phyloP scores from a whole-genome alignment of 1,140 invertebrate species.

The Drosophila serrata region DNA sequence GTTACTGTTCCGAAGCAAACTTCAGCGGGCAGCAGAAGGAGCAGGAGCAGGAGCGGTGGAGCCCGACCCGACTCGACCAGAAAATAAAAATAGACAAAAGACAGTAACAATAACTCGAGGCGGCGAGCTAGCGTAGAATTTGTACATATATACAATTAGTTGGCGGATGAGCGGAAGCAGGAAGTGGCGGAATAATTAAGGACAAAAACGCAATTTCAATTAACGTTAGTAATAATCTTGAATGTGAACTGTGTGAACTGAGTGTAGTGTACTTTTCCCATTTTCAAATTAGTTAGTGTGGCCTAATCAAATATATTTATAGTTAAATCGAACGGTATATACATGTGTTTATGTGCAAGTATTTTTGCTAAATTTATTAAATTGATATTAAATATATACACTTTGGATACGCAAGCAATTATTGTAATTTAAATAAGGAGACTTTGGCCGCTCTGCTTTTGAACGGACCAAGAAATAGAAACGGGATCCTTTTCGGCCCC shows the following conservation, averaged over 20 bases:
- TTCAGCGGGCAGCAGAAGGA: conserved; percentile 29
- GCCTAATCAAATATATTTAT: conserved; percentile 58
- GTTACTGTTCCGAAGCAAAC: conserved; percentile 27
- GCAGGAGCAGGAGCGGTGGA: conserved; percentile 18
- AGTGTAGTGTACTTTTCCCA: conserved; percentile 47
- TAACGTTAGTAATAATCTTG: conserved; percentile 43
- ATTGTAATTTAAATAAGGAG: conserved; percentile 23
- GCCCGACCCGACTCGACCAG: conserved; percentile 15
- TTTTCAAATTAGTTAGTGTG: conserved; percentile 67
- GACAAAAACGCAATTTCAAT: conserved; percentile 41
- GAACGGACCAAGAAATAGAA: conserved; percentile 18
- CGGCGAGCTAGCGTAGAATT: conserved; percentile 35
- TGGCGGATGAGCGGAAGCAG: conserved; percentile 6
- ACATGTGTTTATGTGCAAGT: conserved; percentile 43
- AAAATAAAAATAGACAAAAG: conserved; percentile 48
- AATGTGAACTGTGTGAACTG: conserved; percentile 38
- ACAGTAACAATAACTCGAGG: conserved; percentile 39
- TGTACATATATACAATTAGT: conserved; percentile 31
- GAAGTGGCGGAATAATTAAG: conserved; percentile 34
- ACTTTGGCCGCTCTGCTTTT: conserved; percentile 8
- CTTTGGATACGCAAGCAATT: conserved; percentile 31
- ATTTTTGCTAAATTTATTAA: conserved; percentile 66
- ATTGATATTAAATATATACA: conserved; percentile 39
- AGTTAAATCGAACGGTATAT: conserved; percentile 28
- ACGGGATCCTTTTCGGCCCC: conserved; percentile 9